These are phyloP conservation scores for Poeciliopsis turneri DNA, from an alignment of 2,797 vertebrate genomes.

Conservation along the genomic window DNA sequence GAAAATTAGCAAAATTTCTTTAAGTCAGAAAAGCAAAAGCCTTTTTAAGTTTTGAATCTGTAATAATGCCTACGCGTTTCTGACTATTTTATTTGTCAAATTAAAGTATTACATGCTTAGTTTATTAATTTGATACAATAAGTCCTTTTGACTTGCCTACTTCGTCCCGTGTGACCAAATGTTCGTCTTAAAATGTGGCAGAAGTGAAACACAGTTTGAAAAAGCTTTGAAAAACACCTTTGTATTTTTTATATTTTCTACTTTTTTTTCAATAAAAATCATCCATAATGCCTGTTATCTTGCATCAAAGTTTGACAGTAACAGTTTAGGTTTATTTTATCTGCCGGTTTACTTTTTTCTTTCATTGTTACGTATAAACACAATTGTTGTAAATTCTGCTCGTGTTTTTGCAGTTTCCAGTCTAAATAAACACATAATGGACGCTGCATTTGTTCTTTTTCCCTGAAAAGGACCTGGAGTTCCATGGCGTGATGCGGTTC, in stretches of 20 bases:
- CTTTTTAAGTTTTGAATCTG: no score
- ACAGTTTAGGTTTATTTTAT: not conserved
- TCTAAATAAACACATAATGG: not conserved
- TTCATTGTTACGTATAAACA: not conserved
- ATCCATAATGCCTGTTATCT: not conserved
- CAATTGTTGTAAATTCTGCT: not conserved
- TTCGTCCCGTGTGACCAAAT: no score
- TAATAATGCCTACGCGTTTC: no score
- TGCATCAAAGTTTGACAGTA: not conserved
- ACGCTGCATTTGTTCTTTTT: conserved; percentile 15
- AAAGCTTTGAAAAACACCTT: not conserved
- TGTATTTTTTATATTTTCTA: not conserved
- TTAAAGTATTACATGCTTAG: no score
- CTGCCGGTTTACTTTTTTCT: not conserved
- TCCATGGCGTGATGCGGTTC: conserved; percentile 99
- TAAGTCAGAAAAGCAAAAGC: no score
- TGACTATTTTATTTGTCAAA: no score
- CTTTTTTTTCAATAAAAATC: not conserved
- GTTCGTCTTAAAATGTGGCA: no score
- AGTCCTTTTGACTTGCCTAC: no score
- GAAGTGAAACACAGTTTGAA: no score
- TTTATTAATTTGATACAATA: no score
- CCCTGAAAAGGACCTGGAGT: conserved; percentile 90
- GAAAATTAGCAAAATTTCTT: no score
- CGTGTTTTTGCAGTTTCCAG: not conserved